Percentiles rank a stretch among this genome's conserved stretches.
phyloP scores from a whole-genome alignment of 35 echinoderm and acorn worm genomes.

The Lytechinus pictus region DNA sequence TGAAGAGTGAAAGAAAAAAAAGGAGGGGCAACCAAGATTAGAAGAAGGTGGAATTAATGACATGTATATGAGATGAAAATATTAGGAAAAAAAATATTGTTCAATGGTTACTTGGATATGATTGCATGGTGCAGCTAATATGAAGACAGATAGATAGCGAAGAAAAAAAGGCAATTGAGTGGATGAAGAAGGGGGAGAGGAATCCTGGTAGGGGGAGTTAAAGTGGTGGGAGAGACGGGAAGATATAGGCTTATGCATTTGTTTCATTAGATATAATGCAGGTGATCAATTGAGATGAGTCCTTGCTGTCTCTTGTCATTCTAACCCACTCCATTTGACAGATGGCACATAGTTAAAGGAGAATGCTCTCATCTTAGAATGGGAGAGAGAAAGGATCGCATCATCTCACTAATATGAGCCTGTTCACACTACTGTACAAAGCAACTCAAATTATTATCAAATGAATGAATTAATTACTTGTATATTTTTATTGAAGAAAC shows the following conservation, averaged over 20 bases:
- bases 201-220: neutral
- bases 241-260: neutral
- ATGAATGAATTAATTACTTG: too few species aligned
- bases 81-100: too few species aligned
- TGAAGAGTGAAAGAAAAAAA: too few species aligned
- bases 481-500: neutral
- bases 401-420: neutral
- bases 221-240: neutral
- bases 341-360: constrained; percentile 14
- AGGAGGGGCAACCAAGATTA: too few species aligned
- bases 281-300: constrained; percentile 15
- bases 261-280: constrained; percentile 39
- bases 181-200: neutral
- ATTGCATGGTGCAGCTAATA: too few species aligned
- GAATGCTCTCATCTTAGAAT: neutral
- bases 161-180: too few species aligned
- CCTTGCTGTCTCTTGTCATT: neutral
- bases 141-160: too few species aligned
- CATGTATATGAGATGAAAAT: too few species aligned
- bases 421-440: neutral
- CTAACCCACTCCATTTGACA: neutral
- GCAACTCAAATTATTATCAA: too few species aligned
- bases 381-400: neutral
- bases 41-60: too few species aligned
- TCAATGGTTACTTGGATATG: too few species aligned